phyloP scores from a whole-genome alignment of 2,797 vertebrate genomes.

The Adrianichthys oophorus region DNA sequence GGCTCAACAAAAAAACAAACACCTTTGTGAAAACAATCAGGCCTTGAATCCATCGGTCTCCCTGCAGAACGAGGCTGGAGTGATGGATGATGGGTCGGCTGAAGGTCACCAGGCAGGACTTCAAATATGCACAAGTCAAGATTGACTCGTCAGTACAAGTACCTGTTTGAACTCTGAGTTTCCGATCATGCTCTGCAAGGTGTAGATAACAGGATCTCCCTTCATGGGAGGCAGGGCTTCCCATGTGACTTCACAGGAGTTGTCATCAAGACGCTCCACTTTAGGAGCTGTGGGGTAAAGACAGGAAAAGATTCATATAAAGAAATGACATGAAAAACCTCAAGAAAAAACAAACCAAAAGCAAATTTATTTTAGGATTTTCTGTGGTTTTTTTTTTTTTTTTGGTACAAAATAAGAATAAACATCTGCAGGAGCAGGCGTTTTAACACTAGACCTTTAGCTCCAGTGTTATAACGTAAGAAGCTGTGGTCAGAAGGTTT shows the following conservation, averaged over 20 bases:
- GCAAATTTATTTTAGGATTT: too few relatives aligned
- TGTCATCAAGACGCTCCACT: constrained; percentile 90
- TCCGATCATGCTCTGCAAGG: constrained; percentile 91
- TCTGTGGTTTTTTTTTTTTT: too few relatives aligned
- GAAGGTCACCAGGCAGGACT: constrained; percentile 9
- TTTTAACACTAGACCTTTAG: too few relatives aligned
- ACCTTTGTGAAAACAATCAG: constrained; percentile 28
- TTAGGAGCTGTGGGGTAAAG: constrained; percentile 79
- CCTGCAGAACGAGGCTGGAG: constrained; percentile 26
- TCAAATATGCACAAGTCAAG: background rate
- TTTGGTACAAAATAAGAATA: too few relatives aligned
- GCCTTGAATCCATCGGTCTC: constrained; percentile 30
- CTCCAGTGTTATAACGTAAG: too few relatives aligned
- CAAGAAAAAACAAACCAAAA: too few relatives aligned
- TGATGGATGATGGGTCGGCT: constrained; percentile 33
- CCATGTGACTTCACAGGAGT: constrained; percentile 92
- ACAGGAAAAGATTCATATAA: background rate
- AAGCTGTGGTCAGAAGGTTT: too few relatives aligned
- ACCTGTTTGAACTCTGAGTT: constrained; percentile 98
- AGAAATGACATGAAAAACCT: background rate
- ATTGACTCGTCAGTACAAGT: constrained; percentile 15
- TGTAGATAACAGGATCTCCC: constrained; percentile 92
- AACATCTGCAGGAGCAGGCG: too few relatives aligned
- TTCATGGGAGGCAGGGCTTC: constrained; percentile 91
- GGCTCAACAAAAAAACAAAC: constrained; percentile 21